Conservation (phyloP, 2,888 invertebrate species). For the Didymodactylos carnosus region DNA sequence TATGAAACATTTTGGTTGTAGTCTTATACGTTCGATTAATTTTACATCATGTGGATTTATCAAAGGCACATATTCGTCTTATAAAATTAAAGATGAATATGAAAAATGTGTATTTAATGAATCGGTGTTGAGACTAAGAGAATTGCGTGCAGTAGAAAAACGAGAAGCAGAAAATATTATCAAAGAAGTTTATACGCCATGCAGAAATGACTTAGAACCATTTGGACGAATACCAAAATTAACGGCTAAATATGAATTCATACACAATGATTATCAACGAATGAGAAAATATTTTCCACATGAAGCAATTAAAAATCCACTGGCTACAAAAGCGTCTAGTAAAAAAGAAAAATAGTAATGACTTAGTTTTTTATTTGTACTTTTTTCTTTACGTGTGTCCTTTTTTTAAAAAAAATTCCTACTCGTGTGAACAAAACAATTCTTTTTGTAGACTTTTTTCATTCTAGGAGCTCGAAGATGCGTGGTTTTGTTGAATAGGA, state of each 20-base stretch:
- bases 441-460: too few relatives aligned
- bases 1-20: constrained; percentile 11
- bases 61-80: not conserved
- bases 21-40: constrained; percentile 2
- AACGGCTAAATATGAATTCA: not conserved
- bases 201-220: not conserved
- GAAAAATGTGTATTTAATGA: not conserved
- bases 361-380: too few relatives aligned
- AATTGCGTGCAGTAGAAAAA: not conserved
- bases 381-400: too few relatives aligned
- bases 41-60: not conserved
- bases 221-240: not conserved
- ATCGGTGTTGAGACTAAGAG: not conserved
- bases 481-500: too few relatives aligned
- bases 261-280: not conserved
- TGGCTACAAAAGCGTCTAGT: too few relatives aligned
- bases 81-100: not conserved
- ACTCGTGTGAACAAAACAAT: too few relatives aligned
- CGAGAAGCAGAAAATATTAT: not conserved
- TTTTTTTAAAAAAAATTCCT: too few relatives aligned
- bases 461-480: too few relatives aligned
- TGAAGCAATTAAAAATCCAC: too few relatives aligned
- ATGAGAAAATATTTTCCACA: too few relatives aligned
- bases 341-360: too few relatives aligned
- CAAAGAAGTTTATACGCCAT: not conserved